Evolutionary conservation across 2,797 vertebrate genomes (phyloP), one percentile per base, ranked within the genome.

Genomic region (Setipinna tenuifilis): DNA sequence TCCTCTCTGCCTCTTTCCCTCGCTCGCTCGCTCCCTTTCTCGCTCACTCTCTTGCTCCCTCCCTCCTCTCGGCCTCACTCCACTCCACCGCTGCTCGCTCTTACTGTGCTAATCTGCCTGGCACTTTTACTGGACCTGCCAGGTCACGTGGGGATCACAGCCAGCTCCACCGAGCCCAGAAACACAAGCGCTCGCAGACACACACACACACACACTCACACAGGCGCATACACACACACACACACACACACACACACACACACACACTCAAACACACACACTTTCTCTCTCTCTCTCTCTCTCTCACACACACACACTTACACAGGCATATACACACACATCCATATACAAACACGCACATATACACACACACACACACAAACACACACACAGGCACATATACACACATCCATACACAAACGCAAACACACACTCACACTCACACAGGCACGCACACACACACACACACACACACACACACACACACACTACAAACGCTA

Each of bases 381-480:
- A 3, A 48, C 46, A 48, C 46, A 48, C 46, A 48, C 46, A 48
- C 46, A 48, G 4, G 10, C 46, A 48, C 46, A 48, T 10, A 48
- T 48, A 48, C 46, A 48, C 46, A 10, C 46, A 48, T 10, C 3
- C 46, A 48, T 10, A 48, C 50, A 54, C 50, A 54, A 9, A 9
- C 7, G 14, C 50, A 54, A 25, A 71, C 25, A 71, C 25, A 35
- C 65, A 35, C 65, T 11, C 62, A 68, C 62, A 65, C 62, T 23
- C 62, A 65, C 62, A 65, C 62, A 28, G n/a, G 25, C 62, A 65
- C 62, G 25, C 62, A 65, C 28, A 31, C 31, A 41, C 68, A 75
- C 68, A 75, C 31, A 75, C 31, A 75, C 31, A 71, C 12, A 35
- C 28, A 71, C 65, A 71, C 65, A 71, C 28, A 71, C 65, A 71